Evolutionary conservation across 1,140 invertebrate genomes (phyloP), one percentile per base, ranked within the genome.

Genomic region (Procambarus clarkii): DNA sequence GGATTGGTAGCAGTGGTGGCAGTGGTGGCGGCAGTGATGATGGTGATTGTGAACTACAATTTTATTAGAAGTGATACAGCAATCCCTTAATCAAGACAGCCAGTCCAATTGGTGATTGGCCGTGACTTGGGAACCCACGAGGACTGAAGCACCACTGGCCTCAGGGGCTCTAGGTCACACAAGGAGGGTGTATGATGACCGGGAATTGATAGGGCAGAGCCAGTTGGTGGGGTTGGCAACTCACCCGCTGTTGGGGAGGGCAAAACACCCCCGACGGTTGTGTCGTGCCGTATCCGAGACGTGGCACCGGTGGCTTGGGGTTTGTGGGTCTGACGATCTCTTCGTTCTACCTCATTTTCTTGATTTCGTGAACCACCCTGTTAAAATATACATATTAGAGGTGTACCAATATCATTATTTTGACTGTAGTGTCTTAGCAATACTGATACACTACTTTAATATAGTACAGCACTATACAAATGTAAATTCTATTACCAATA

Each of bases 231-330:
- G 18, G 76, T 54, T 69, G 82, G 88, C 50, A 58, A 91, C 82
- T 86, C 82, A 85, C 81, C 88, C 83, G 88, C 88, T 64, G 88
- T 91, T 46, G 88, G 88, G 82, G 88, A 91, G 83, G 88, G 88
- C 82, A 91, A 84, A 45, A 91, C 88, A 84, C 88, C 88, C 83
- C 88, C 88, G 54, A 91, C 88, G 82, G 88, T 91, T 21, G 88
- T 91, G 88, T 91, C 88, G 82, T 91, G 88, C 84, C 88, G 82
- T 85, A 91, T 91, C 88, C 88, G 88, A 60, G 88, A 84, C 21
- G 88, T 91, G 83, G 88, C 88, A 77, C 88, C 88, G 58, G 88
- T 91, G 83, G 88, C 88, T 86, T 91, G 88, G 60, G 88, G 88
- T 91, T 83, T 91, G 88, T 83, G 81, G 82, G 82, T 91, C 83